A percentile compares a stretch with the other conserved stretches of the same genome.
These are phyloP conservation scores for Trypoxylon attenuatum DNA, from an alignment of 2,888 invertebrate species.

Conservation along the genomic window DNA sequence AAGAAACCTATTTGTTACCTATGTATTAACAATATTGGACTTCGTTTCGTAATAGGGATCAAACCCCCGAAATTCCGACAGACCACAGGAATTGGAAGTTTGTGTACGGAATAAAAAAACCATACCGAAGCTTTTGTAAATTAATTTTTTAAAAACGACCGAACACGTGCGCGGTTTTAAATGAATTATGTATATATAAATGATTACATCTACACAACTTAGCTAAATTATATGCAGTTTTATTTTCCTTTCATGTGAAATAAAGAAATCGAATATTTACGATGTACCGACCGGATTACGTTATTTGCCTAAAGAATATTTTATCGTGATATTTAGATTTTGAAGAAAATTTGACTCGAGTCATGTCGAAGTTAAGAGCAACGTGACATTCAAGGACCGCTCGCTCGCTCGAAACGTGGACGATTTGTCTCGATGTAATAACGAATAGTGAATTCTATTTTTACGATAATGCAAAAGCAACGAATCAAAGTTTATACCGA, in stretches of 20 bases:
- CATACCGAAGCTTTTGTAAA: not conserved
- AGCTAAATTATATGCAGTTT: not conserved
- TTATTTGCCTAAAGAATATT: not conserved
- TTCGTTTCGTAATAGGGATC: not conserved
- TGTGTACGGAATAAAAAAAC: not conserved
- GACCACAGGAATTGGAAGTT: not conserved
- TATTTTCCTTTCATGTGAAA: not conserved
- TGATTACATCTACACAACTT: not conserved
- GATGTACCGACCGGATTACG: not conserved
- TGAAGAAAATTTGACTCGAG: not conserved
- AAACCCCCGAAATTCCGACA: not conserved
- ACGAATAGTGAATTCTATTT: slow-evolving; percentile 12
- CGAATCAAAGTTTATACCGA: slow-evolving; percentile 36
- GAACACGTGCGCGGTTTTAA: not conserved
- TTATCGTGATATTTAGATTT: not conserved
- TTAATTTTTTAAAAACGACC: not conserved
- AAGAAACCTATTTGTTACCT: slow-evolving; percentile 14
- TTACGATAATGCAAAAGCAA: slow-evolving; percentile 16
- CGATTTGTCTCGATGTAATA: slow-evolving; percentile 8
- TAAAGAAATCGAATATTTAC: not conserved
- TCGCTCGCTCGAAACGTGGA: not conserved
- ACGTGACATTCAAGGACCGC: not conserved
- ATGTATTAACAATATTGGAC: not conserved
- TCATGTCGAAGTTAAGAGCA: not conserved
- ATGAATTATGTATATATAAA: not conserved